Base-by-base conservation (phyloP, 1,140 invertebrate species). In the Aplysia californica region DNA sequence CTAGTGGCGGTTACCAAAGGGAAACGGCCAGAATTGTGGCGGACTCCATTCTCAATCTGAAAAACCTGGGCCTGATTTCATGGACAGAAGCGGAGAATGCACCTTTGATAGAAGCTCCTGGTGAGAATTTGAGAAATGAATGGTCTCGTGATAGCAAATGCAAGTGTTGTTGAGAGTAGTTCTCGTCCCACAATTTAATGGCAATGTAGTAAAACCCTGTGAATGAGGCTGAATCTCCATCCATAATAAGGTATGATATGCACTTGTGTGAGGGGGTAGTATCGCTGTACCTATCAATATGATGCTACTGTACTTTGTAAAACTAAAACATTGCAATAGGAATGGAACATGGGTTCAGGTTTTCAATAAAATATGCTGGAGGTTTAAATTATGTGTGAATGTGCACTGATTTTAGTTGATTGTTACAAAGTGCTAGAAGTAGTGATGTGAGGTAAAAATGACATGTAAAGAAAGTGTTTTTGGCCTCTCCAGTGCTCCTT, bases 1-100 rank as follows among this genome's bases (percentile, higher is more conserved):
- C 95, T 0, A 96, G 95, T 86, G 96, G 96, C 10, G 96, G 96
- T 0, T 97, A 97, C 89, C 91, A 93, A 59, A 92, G 92, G 75
- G 91, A 91, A 72, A 95, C 94, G 1, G 95, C 95, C 0, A 89
- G 90, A 80, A 93, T 97, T 74, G 96, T 97, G 69, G 94, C 95
- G 0, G 93, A 94, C 83, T 96, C 95, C 6, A 95, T 96, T 78
- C 86, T 93, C 29, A 96, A 96, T 90, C 90, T 96, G 10, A 75
- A 80, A 35, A 66, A 74, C 5, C 79, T 85, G 41, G 79, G 82
- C 3, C 79, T 90, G 0, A 91, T 91, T 10, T 31, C 67, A 5
- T 86, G 87, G 80, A 78, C 83, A 23, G 83, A 82, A 33, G 88
- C 87, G 58, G 85, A 86, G 70, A 69, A 78, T 31, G 65, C 68